Base-by-base conservation (phyloP, 1,140 invertebrate species). In the Papilio polytes region DNA sequence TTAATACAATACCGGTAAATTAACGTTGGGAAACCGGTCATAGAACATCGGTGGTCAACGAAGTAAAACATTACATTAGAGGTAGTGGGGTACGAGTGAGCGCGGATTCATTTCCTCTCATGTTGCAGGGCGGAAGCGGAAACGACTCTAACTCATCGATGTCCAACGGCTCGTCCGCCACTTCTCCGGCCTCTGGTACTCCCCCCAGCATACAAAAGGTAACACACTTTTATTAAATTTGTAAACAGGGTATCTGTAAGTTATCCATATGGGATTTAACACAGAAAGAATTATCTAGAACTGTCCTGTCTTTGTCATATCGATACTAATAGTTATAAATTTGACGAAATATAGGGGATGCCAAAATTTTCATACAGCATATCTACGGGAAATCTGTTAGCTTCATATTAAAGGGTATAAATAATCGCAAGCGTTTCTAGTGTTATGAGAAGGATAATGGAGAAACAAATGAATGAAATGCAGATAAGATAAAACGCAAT, bases 151-250 rank as follows among this genome's bases (percentile, higher is more conserved):
- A 93, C 86, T 95, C 92, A 18, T 95, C 95, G 18, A 93, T 95
- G 92, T 95, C 95, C 63, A 95, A 95, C 80, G 92, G 94, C 48
- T 95, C 95, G 72, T 94, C 95, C 20, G 93, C 91, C 15, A 95
- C 94, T 10, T 95, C 95, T 46, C 95, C 95, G 82, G 93, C 94
- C 77, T 94, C 91, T 70, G 90, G 90, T 70, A 92, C 91, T 85
- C 91, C 95, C 74, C 94, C 93, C 70, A 95, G 95, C 84, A 95
- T 95, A 94, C 94, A 95, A 91, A 95, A 95, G 92, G 95, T 95
- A 88, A 88, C 26, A 66, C n/a, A 20, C 0, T 56, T 56, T 41
- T 41, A 36, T 36, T 41, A 8, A 41, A 41, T 41, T 41, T 6
- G 0, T 41, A 41, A 41, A 36, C 3, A 36, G 2, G 2, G 31